Percentiles rank a stretch among this genome's conserved stretches.
These are phyloP conservation scores for Drosophila koepferae DNA, from an alignment of 2,888 invertebrate species.

Conservation along the genomic window DNA sequence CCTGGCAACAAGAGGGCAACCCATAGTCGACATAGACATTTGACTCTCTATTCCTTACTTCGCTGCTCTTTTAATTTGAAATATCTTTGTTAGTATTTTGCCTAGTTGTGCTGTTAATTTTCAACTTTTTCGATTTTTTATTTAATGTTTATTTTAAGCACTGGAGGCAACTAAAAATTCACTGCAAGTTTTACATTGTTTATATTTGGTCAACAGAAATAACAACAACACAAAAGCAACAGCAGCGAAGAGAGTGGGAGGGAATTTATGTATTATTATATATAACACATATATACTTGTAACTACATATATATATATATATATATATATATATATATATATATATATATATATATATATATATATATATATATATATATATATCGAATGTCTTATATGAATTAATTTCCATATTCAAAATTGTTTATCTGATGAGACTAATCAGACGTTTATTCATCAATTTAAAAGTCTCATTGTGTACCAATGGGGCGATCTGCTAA, in stretches of 20 bases:
- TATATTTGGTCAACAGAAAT: conserved; percentile 62
- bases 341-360: not conserved
- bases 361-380: not conserved
- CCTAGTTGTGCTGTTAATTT: conserved; percentile 8
- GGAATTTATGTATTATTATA: conserved; percentile 5
- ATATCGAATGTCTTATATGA: not conserved
- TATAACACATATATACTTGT: not conserved
- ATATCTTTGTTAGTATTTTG: conserved; percentile 8
- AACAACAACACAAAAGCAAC: conserved; percentile 22
- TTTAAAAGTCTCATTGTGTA: conserved; percentile 67
- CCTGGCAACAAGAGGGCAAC: not conserved
- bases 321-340: conserved; percentile 2
- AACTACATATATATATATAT: not conserved
- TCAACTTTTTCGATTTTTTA: conserved; percentile 44
- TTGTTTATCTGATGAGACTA: conserved; percentile 44
- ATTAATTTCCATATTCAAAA: not conserved
- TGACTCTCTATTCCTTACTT: not conserved
- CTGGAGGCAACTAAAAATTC: conserved; percentile 33
- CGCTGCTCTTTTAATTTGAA: conserved; percentile 23
- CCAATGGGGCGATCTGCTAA: conserved; percentile 65
- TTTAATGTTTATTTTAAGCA: conserved; percentile 50
- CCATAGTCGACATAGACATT: conserved; percentile 6
- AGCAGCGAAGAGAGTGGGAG: conserved; percentile 14
- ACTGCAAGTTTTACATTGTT: conserved; percentile 62
- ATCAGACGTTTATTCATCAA: conserved; percentile 72